phyloP scores from a whole-genome alignment of 2,797 vertebrate genomes.

The Mastacembelus armatus region DNA sequence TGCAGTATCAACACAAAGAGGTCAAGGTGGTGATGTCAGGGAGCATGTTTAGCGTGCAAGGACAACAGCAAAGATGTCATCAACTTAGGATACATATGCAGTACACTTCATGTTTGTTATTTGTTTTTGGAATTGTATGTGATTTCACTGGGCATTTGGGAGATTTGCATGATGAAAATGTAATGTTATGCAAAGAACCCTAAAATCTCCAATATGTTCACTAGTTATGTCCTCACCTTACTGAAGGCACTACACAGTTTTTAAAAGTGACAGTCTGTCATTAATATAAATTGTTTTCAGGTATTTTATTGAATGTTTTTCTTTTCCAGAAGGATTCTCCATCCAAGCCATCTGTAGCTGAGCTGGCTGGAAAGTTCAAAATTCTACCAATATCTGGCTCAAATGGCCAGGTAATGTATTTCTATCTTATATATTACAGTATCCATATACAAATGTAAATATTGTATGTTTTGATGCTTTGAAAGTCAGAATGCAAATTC shows the following conservation, averaged over 20 bases:
- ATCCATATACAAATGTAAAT: background rate
- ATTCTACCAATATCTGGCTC: constrained; percentile 74
- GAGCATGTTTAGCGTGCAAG: background rate
- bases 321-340: constrained; percentile 77
- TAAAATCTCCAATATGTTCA: background rate
- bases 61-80: too few relatives aligned
- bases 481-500: background rate
- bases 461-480: background rate
- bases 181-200: background rate
- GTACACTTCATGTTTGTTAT: background rate
- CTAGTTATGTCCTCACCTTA: too few relatives aligned
- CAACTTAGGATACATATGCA: background rate
- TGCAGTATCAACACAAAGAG: background rate
- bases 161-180: background rate
- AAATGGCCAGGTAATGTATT: constrained; percentile 82
- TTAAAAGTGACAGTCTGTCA: background rate
- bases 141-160: too few relatives aligned
- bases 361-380: constrained; percentile 91
- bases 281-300: background rate
- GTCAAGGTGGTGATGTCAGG: too few relatives aligned
- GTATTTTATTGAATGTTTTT: constrained; percentile 1
- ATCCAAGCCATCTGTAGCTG: constrained; percentile 89
- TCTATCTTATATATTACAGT: background rate
- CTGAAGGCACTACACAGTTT: background rate
- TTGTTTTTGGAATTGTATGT: too few relatives aligned